phyloP scores from a whole-genome alignment of 2,113 vertebrate species.

The Anhinga rufa region DNA sequence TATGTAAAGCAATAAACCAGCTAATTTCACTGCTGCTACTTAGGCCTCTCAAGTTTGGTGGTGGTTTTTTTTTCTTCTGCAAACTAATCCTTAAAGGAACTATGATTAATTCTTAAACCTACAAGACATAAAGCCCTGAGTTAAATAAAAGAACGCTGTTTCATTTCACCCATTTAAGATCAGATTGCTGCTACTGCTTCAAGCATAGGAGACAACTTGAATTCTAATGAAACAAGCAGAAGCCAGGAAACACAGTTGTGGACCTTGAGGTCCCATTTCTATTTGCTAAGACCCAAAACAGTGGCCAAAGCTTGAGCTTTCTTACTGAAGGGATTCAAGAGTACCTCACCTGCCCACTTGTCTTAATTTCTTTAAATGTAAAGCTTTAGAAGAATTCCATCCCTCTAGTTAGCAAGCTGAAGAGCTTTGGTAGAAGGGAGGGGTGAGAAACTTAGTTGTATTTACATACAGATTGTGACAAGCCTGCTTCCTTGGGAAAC shows the following conservation, averaged over 20 bases:
- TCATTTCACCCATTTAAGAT: not conserved
- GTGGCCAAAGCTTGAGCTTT: not conserved
- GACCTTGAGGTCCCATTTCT: not conserved
- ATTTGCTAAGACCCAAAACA: not conserved
- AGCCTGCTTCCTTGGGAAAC: not conserved
- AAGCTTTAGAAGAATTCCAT: not conserved
- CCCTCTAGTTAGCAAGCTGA: not conserved
- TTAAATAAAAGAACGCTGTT: not conserved
- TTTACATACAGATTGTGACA: accelerated
- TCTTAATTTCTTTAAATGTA: not conserved
- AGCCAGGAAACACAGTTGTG: not conserved
- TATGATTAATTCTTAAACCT: not conserved
- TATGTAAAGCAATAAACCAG: not conserved
- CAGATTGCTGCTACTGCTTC: not conserved
- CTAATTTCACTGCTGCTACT: not conserved
- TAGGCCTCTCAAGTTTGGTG: not conserved
- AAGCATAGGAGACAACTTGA: not conserved
- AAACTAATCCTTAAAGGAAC: not conserved
- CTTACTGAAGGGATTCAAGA: not conserved
- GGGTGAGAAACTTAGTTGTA: not conserved
- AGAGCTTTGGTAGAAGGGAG: not conserved
- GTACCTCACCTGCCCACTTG: not conserved
- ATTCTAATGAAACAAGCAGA: not conserved
- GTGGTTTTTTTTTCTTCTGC: not conserved
- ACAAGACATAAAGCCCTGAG: not conserved